Evolutionary conservation across 2,888 invertebrate genomes (phyloP), one percentile per base, ranked within the genome.

Genomic region (Drosophila helvetica): DNA sequence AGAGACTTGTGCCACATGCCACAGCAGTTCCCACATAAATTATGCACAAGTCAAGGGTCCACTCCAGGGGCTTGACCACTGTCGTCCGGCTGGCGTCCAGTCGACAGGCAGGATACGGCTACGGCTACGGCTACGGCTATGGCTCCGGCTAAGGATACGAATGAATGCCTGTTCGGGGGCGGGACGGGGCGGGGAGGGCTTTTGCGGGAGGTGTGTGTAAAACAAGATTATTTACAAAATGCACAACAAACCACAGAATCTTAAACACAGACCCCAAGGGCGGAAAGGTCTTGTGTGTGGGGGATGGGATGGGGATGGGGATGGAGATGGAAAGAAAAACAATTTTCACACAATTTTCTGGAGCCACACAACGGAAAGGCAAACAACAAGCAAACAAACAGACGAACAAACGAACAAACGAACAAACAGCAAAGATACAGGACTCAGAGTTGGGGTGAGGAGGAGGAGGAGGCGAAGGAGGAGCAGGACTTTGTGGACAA

Each of bases 151-250:
- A 22, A 22, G 22, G 18, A 33, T 15, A 43, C 25, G 22, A 15
- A 22, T 22, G 15, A 2, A 19, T 33, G n/a, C n/a, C 38, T n/a
- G 38, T 7, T n/a, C 15, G 33, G 3, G 47, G 30, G 10, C 42
- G 47, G 19, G 68, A 0, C 25, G 5, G 54, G 56, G 47, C 7
- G 3, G 54, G 30, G 1, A 19, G 19, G 4, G 22, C 22, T 22
- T 5, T 22, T 22, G 10, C 42, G 47, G 27, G 70, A 27, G 12
- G 12, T 15, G 12, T 33, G 33, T 85, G 85, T 85, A 85, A 79
- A 83, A 86, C 82, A 83, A 86, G 82, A 85, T 83, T 83, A 83
- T 86, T 86, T 86, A 83, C 87, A 86, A 86, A 66, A 86, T 83
- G 82, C 71, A 76, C 74, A 77, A 76, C 71, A 86, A 86, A 56